A percentile compares a stretch with the other conserved stretches of the same genome.
These are phyloP conservation scores for Cepaea hortensis DNA, from an alignment of 2,888 invertebrate species.

Conservation along the genomic window DNA sequence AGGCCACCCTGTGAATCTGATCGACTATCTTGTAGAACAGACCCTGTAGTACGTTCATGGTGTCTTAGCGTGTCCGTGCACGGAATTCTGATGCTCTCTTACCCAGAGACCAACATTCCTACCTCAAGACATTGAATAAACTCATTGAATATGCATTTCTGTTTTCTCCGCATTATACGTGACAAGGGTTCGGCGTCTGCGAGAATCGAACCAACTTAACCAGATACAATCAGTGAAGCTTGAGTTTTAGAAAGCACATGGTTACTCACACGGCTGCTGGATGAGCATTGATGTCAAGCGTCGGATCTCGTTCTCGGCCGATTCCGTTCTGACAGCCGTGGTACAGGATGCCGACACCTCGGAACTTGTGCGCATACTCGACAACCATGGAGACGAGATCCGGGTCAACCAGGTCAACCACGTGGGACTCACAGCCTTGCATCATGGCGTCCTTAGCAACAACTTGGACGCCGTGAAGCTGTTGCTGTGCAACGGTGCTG, in stretches of 20 bases:
- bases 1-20: too few relatives aligned
- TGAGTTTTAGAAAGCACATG: background rate
- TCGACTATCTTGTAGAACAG: too few relatives aligned
- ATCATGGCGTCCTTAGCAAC: constrained; percentile 70
- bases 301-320: constrained; percentile 68
- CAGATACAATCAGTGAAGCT: background rate
- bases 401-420: constrained; percentile 67
- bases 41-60: too few relatives aligned
- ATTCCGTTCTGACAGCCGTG: constrained; percentile 67
- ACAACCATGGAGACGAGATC: constrained; percentile 57
- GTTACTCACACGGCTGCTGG: background rate
- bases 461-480: constrained; percentile 71
- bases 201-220: too few relatives aligned
- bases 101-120: too few relatives aligned
- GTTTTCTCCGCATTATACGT: too few relatives aligned
- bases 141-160: too few relatives aligned
- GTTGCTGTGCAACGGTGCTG: constrained; percentile 64
- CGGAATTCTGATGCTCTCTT: too few relatives aligned
- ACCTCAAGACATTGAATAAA: too few relatives aligned
- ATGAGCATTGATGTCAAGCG: constrained; percentile 49
- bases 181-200: too few relatives aligned
- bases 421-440: constrained; percentile 69
- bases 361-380: constrained; percentile 64
- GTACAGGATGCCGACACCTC: constrained; percentile 69
- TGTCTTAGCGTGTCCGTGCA: too few relatives aligned